A percentile compares a stretch with the other conserved stretches of the same genome.
Evolutionary conservation across 2,113 vertebrate genomes (phyloP).

Genomic region (Plecotus auritus): DNA sequence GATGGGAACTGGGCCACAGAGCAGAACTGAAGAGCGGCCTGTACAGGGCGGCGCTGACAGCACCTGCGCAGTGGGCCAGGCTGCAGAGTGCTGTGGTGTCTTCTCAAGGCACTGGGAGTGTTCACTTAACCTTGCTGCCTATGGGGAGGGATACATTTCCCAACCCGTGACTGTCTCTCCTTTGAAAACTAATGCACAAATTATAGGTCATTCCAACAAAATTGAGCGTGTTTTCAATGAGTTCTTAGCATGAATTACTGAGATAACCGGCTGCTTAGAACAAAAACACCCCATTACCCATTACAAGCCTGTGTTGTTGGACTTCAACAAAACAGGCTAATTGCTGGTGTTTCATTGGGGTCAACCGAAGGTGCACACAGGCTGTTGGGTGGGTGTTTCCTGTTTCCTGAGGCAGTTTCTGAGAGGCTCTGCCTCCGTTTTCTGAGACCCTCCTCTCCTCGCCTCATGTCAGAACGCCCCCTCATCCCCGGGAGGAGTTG

Average conservation of each 20-base stretch:
- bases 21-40: too few relatives aligned
- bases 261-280: background rate
- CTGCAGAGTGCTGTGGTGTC: too few relatives aligned
- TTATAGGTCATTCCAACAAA: background rate
- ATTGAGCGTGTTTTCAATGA: background rate
- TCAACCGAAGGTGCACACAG: background rate
- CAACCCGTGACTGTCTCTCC: background rate
- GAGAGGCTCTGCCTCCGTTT: background rate
- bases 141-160: background rate
- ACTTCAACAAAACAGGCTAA: background rate
- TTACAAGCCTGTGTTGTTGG: background rate
- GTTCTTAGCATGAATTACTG: background rate
- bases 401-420: background rate
- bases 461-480: accelerated
- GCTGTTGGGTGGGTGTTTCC: background rate
- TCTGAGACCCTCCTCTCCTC: background rate
- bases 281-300: background rate
- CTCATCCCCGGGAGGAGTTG: background rate
- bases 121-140: background rate
- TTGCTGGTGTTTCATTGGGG: background rate
- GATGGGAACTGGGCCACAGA: background rate
- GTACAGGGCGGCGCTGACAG: too few relatives aligned
- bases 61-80: too few relatives aligned
- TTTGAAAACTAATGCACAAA: conserved; percentile 29
- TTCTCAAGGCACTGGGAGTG: background rate